Percentiles rank a stretch among this genome's conserved stretches.
Conservation (phyloP, 2,113 vertebrate genomes). For the Benitochromis conjunctus region DNA sequence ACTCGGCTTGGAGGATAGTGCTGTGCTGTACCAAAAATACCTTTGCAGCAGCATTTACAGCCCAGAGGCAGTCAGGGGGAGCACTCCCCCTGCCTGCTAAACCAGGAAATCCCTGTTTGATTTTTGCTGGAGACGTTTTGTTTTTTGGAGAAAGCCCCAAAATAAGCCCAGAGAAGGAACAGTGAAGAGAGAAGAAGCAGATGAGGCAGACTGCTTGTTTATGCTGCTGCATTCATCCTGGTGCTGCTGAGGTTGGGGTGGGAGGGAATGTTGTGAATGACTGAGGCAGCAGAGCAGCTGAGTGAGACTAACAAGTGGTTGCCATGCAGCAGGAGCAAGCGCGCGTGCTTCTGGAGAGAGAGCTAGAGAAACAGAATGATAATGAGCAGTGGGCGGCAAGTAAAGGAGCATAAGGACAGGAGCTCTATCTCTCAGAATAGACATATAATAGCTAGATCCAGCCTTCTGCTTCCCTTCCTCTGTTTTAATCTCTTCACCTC, state of each 20-base stretch:
- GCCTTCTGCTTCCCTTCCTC: background rate
- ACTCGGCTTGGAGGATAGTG: slow-evolving; percentile 23
- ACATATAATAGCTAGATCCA: slow-evolving; percentile 31
- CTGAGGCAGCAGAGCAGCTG: slow-evolving; percentile 57
- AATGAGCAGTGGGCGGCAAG: slow-evolving; percentile 70
- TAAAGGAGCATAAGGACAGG: slow-evolving; percentile 53
- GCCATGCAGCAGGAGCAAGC: slow-evolving; percentile 67
- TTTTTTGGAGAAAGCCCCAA: slow-evolving; percentile 18
- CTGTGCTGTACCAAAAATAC: slow-evolving; percentile 50
- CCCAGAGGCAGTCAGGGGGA: slow-evolving; percentile 29
- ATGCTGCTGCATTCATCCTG: slow-evolving; percentile 38
- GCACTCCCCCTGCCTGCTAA: slow-evolving; percentile 25
- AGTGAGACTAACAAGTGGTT: slow-evolving; percentile 75
- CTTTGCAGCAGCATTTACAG: slow-evolving; percentile 48
- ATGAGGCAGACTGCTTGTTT: slow-evolving; percentile 31
- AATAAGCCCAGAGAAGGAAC: slow-evolving; percentile 12
- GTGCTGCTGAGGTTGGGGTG: slow-evolving; percentile 1
- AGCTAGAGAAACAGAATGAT: slow-evolving; percentile 72
- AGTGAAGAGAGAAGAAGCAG: background rate
- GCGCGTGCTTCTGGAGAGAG: slow-evolving; percentile 57
- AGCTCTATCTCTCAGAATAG: slow-evolving; percentile 43
- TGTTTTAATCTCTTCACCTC: slow-evolving; percentile 4
- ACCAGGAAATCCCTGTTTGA: slow-evolving; percentile 28
- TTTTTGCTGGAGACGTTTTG: slow-evolving; percentile 31
- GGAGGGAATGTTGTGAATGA: slow-evolving; percentile 54